Evolutionary conservation across 1,140 invertebrate genomes (phyloP), one percentile per base, ranked within the genome.

Genomic region (Sinella curviseta): DNA sequence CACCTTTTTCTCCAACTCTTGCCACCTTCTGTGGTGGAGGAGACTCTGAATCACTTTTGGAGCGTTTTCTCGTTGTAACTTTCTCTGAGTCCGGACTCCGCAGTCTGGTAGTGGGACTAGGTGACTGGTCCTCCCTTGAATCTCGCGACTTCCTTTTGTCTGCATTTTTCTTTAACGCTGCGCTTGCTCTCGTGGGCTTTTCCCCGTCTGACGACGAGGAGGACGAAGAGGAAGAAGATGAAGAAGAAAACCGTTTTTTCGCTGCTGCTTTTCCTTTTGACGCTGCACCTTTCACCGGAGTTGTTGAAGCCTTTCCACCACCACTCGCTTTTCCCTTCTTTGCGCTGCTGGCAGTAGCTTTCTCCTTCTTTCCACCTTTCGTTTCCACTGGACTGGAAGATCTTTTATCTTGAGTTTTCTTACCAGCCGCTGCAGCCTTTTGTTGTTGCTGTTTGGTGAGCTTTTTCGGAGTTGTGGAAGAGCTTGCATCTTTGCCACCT

Each of bases 31-130:
- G 78, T 36, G 74, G 60, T 16, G 77, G 77, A 30, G 77, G 74
- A 36, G 79, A 80, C 36, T 78, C 54, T 65, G 80, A 81, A 48
- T 78, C 80, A 73, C 77, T 78, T 31, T 79, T 76, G 17, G 78
- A 79, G 1, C 81, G 74, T 30, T 79, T 82, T 31, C 81, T 33
- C 16, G 81, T 82, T 31, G 77, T 74, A 17, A 79, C 54, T 74
- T 36, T 67, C 33, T 77, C 65, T 24, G 48, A 34, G 33, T 30
- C 57, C 4, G 65, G 65, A 30, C 65, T 70, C 31, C 65, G 65
- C 8, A 8, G 65, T 24, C 65, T 30, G 36, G n/a, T n/a, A n/a
- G 14, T 34, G 1, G 74, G 39, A 75, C 35, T 48, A 75, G 74
- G 74, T 36, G 74, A 75, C 39, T 70, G 8, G 16, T 36, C 74